phyloP scores from a whole-genome alignment of 2,888 invertebrate genomes.

The Drosophila mettleri region DNA sequence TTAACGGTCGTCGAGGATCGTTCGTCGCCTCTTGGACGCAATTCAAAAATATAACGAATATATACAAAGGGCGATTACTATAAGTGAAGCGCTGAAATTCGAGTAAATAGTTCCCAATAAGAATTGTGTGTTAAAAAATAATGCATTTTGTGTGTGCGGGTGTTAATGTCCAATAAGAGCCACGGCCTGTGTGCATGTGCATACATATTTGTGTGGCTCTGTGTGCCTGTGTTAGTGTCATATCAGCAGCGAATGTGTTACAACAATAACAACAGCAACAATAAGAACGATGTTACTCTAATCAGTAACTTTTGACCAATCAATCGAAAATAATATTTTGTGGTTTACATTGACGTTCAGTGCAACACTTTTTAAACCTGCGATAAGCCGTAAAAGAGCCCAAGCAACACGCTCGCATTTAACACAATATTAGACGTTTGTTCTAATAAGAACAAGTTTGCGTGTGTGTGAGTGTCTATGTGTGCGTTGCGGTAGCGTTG shows the following conservation, averaged over 20 bases:
- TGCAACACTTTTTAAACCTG: constrained; percentile 35
- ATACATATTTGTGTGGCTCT: constrained; percentile 4
- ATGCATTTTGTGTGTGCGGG: constrained; percentile 32
- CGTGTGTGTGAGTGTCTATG: not conserved
- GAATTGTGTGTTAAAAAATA: constrained; percentile 34
- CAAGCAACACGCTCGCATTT: constrained; percentile 26
- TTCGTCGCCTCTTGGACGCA: constrained; percentile 19
- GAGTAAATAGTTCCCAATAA: constrained; percentile 45
- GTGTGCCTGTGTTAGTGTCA: constrained; percentile 16
- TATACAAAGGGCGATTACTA: constrained; percentile 24
- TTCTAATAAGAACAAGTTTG: constrained; percentile 22
- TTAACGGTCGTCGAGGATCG: constrained; percentile 53
- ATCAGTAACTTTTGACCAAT: constrained; percentile 65
- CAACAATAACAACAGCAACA: constrained; percentile 30
- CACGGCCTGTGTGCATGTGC: constrained; percentile 3
- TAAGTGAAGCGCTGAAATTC: constrained; percentile 27
- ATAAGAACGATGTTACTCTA: constrained; percentile 32
- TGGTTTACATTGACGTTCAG: constrained; percentile 56
- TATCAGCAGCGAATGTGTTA: constrained; percentile 34
- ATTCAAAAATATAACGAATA: constrained; percentile 7
- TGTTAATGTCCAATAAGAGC: constrained; percentile 8
- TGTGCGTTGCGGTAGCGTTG: constrained; percentile 8
- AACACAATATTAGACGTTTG: constrained; percentile 16
- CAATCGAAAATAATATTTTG: constrained; percentile 57
- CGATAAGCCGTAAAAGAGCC: constrained; percentile 59